Evolutionary conservation across 2,888 invertebrate genomes (phyloP).

Genomic region (Mechanitis messenoides): DNA sequence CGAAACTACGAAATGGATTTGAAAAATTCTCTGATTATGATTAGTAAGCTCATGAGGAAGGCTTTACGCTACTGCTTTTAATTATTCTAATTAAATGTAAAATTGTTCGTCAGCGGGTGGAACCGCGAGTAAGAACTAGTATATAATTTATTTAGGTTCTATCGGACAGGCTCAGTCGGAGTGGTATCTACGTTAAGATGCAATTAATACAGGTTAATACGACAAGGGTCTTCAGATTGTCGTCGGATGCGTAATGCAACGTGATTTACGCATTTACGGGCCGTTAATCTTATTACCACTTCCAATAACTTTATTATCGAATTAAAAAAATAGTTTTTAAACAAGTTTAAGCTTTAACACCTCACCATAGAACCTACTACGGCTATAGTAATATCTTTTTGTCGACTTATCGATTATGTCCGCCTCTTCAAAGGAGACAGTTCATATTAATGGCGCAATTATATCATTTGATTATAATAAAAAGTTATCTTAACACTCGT

Average conservation of each 20-base stretch:
- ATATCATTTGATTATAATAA: slow-evolving; percentile 50
- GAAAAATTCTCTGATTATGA: too few species aligned
- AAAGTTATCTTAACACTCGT: neutral
- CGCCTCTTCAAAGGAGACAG: slow-evolving; percentile 56
- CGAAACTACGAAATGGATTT: too few species aligned
- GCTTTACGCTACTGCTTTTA: too few species aligned
- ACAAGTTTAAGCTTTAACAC: slow-evolving; percentile 54
- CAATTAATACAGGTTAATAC: slow-evolving; percentile 74
- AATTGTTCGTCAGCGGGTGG: too few species aligned
- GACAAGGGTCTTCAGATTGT: slow-evolving; percentile 63
- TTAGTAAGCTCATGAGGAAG: too few species aligned
- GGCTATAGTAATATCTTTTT: slow-evolving; percentile 59
- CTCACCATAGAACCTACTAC: slow-evolving; percentile 4
- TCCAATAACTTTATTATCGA: slow-evolving; percentile 74
- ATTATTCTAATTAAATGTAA: too few species aligned
- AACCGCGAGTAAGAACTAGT: too few species aligned
- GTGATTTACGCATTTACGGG: slow-evolving; percentile 71
- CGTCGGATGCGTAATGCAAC: slow-evolving; percentile 71
- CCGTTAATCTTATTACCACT: slow-evolving; percentile 76
- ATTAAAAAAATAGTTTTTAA: slow-evolving; percentile 36
- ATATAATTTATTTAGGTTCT: slow-evolving; percentile 1
- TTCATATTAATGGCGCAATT: slow-evolving; percentile 55
- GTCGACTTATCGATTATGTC: slow-evolving; percentile 67
- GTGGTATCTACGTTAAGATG: slow-evolving; percentile 44
- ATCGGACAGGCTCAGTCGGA: slow-evolving; percentile 35